phyloP scores from a whole-genome alignment of 1,140 invertebrate genomes.

The Lucilia sericata region DNA sequence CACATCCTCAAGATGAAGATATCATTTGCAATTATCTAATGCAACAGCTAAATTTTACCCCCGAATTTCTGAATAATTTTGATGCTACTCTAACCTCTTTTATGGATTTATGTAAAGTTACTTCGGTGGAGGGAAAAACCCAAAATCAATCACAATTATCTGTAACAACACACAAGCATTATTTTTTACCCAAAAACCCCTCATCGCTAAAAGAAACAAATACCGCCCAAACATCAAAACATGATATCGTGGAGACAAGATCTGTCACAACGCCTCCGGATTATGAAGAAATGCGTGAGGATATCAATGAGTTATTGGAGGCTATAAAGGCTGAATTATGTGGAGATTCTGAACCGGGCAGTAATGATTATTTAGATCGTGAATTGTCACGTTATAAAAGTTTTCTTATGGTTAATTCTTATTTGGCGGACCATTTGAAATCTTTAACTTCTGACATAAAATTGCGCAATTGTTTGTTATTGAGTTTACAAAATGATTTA shows the following conservation, averaged over 20 bases:
- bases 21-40: neutral
- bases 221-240: neutral
- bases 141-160: neutral
- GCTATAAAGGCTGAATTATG: constrained; percentile 53
- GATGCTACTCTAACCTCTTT: neutral
- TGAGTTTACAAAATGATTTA: constrained; percentile 59
- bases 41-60: constrained; percentile 9
- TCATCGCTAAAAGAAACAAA: too few species aligned
- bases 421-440: neutral
- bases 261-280: neutral
- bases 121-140: neutral
- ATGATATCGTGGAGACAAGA: neutral
- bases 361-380: constrained; percentile 52
- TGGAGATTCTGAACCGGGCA: constrained; percentile 45
- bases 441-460: constrained; percentile 13
- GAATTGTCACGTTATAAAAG: constrained; percentile 54
- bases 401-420: constrained; percentile 48
- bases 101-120: constrained; percentile 19
- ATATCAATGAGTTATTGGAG: constrained; percentile 47
- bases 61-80: constrained; percentile 4
- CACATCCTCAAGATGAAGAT: neutral
- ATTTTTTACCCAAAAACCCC: neutral
- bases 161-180: neutral
- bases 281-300: constrained; percentile 2
- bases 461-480: constrained; percentile 52